phyloP scores from a whole-genome alignment of 2,113 vertebrate species.

The Melospiza georgiana region DNA sequence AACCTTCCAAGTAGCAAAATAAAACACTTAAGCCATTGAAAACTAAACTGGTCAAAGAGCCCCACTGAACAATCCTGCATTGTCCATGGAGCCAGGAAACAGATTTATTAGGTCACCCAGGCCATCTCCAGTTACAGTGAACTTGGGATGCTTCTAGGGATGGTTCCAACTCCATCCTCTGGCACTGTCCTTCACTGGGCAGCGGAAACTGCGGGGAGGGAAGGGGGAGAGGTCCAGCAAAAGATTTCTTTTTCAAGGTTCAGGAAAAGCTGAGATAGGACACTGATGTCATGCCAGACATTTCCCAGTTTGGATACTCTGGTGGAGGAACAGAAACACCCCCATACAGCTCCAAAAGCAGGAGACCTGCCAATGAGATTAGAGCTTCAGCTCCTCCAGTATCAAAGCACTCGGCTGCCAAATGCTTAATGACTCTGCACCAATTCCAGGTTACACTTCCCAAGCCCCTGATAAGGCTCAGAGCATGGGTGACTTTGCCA shows the following conservation, averaged over 20 bases:
- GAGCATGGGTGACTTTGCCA: neutral
- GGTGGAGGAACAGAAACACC: neutral
- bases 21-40: conserved; percentile 55
- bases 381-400: neutral
- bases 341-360: neutral
- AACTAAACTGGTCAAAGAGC: conserved; percentile 34
- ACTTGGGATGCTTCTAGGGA: conserved; percentile 18
- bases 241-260: neutral
- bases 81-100: conserved; percentile 46
- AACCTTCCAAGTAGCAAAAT: conserved; percentile 40
- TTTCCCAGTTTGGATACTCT: neutral
- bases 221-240: neutral
- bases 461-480: neutral
- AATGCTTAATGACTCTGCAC: neutral
- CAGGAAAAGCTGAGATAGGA: neutral
- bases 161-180: conserved; percentile 20
- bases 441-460: neutral
- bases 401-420: neutral
- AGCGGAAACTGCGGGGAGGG: neutral
- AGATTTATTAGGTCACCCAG: conserved; percentile 48
- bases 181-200: neutral
- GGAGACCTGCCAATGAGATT: neutral
- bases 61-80: neutral
- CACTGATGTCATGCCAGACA: fast-evolving
- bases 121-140: conserved; percentile 41